Evolutionary conservation across 2,797 vertebrate genomes (phyloP).

Genomic region (Pempheris klunzingeri): DNA sequence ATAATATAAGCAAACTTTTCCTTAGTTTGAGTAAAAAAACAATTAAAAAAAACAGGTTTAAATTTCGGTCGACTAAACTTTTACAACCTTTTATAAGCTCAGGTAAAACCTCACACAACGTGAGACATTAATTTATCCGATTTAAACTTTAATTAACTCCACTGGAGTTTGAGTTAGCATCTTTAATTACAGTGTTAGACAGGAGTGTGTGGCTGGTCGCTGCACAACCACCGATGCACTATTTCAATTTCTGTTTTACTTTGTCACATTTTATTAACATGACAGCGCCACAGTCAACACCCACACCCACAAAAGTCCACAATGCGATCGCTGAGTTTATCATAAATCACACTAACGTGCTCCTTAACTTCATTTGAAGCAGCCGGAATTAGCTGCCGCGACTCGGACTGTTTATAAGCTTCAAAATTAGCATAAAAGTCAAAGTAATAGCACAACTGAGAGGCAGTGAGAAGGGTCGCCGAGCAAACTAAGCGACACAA

Average conservation of each 20-base stretch:
- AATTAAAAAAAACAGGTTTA: background rate
- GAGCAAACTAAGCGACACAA: conserved; percentile 39
- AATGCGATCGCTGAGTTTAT: background rate
- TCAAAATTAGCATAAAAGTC: conserved; percentile 61
- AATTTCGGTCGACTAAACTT: background rate
- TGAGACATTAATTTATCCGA: background rate
- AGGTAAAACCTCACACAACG: background rate
- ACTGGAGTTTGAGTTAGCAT: conserved; percentile 23
- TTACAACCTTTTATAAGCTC: background rate
- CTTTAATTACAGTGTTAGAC: conserved; percentile 22
- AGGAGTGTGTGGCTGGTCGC: conserved; percentile 4
- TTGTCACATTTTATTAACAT: background rate
- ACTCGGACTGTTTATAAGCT: conserved; percentile 2
- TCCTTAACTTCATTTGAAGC: conserved; percentile 33
- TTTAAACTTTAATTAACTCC: conserved; percentile 49
- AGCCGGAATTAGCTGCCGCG: background rate
- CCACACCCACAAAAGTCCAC: background rate
- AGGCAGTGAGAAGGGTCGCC: conserved; percentile 9
- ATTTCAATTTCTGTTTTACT: conserved; percentile 10
- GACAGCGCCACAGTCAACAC: conserved; percentile 26
- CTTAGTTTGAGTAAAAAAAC: background rate
- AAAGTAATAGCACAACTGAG: background rate
- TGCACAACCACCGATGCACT: background rate
- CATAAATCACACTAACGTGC: background rate
- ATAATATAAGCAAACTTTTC: background rate